Base-by-base conservation (phyloP, 2,888 invertebrate species). In the Gymnosoma rotundatum region DNA sequence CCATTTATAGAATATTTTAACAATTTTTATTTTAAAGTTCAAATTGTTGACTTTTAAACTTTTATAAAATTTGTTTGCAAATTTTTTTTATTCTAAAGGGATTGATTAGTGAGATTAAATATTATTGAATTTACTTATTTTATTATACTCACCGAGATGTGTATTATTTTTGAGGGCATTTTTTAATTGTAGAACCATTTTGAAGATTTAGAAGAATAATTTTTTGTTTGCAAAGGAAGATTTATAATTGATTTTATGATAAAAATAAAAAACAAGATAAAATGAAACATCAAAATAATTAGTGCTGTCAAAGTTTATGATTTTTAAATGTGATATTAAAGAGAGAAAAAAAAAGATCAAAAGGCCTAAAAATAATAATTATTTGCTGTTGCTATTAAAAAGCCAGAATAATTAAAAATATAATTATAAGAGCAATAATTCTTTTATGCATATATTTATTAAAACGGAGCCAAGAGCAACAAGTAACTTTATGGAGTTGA, bases 271-370 rank as follows among this genome's bases (percentile, higher is more conserved):
- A 81, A 81, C 70, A 76, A 82, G 81, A 81, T 84, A 81, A 84
- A 84, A 84, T 84, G 78, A 81, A 78, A 84, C 74, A 84, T 84
- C 73, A 83, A 84, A 83, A 69, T 76, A 81, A 78, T 84, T 84
- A 84, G 84, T 78, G 80, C 80, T 81, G 73, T 84, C 63, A 81
- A 81, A 81, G 42, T 58, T 75, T 12, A 74, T 74, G 70, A 45
- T 42, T 78, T 67, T 69, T 42, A 69, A 42, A 61, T 52, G 74
- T 80, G 63, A 42, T 60, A 60, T 42, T 21, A 54, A 63, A 32
- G 32, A 32, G 7, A 32, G 7, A 32, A 32, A 32, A 32, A 32
- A 32, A 18, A 70, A 69, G 69, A 58, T 58, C 50, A 75, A 64
- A 66, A 75, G 32, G 63, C 69, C 63, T 75, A 75, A 63, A 74